Conservation (phyloP, 1,140 invertebrate genomes). For the Chironomus striatipennis region DNA sequence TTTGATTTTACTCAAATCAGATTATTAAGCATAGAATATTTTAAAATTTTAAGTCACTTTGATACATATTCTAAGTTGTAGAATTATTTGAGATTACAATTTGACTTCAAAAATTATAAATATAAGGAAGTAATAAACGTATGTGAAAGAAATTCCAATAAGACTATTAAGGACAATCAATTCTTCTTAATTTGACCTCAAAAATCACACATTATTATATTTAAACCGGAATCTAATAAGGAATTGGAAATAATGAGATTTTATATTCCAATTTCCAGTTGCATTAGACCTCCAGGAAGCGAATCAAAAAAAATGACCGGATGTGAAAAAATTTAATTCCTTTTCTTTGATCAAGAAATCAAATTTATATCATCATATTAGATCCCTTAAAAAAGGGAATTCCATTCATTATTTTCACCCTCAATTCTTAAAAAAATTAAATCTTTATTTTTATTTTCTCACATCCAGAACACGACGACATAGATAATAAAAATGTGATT, state of each 20-base stretch:
- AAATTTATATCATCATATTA: too few relatives aligned
- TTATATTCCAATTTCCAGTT: too few relatives aligned
- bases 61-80: neutral
- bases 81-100: neutral
- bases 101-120: neutral
- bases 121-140: neutral
- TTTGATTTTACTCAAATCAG: too few relatives aligned
- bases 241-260: neutral
- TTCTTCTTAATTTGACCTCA: too few relatives aligned
- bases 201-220: neutral
- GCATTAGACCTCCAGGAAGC: neutral
- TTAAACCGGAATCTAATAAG: slow-evolving; percentile 8
- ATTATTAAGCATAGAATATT: too few relatives aligned
- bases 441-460: neutral
- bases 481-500: neutral
- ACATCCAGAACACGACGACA: neutral
- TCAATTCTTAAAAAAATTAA: too few relatives aligned
- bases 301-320: neutral
- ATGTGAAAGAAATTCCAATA: neutral
- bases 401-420: too few relatives aligned
- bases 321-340: neutral
- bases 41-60: neutral
- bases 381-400: too few relatives aligned
- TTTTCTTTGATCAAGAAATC: neutral
- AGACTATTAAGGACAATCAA: neutral